Evolutionary conservation across 2,888 invertebrate species (phyloP).

Genomic region (Griposia aprilina): DNA sequence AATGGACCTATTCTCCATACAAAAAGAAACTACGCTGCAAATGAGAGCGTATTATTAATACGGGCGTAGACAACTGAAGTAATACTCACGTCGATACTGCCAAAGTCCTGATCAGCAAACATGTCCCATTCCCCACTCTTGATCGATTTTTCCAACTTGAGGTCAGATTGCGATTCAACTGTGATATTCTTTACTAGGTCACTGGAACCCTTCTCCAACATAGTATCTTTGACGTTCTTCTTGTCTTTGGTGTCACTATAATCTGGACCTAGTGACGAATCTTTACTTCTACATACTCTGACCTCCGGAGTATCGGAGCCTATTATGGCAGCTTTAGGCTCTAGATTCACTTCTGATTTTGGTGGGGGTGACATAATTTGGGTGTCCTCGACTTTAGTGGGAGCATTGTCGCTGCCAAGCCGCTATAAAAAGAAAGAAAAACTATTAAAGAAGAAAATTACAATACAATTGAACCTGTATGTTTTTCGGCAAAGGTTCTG

Average conservation of each 20-base stretch:
- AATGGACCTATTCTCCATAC: neutral
- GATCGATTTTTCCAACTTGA: slow-evolving; percentile 79
- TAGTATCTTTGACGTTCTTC: slow-evolving; percentile 36
- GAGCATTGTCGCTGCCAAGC: slow-evolving; percentile 67
- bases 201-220: slow-evolving; percentile 39
- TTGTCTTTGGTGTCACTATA: slow-evolving; percentile 31
- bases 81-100: slow-evolving; percentile 81
- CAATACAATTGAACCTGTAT: neutral
- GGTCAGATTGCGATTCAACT: slow-evolving; percentile 69
- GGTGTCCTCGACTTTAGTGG: slow-evolving; percentile 32
- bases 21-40: neutral
- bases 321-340: slow-evolving; percentile 16
- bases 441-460: neutral
- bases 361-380: slow-evolving; percentile 22
- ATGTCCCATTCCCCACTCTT: slow-evolving; percentile 94
- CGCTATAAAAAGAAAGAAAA: slow-evolving; percentile 61
- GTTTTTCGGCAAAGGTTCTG: neutral
- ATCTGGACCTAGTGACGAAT: neutral
- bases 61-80: neutral
- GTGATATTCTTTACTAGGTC: slow-evolving; percentile 59
- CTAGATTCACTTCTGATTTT: slow-evolving; percentile 30
- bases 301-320: slow-evolving; percentile 49
- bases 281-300: slow-evolving; percentile 19
- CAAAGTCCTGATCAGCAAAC: slow-evolving; percentile 97
- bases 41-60: neutral